phyloP scores from a whole-genome alignment of 1,140 invertebrate species.

The Pentalonia nigronervosa region DNA sequence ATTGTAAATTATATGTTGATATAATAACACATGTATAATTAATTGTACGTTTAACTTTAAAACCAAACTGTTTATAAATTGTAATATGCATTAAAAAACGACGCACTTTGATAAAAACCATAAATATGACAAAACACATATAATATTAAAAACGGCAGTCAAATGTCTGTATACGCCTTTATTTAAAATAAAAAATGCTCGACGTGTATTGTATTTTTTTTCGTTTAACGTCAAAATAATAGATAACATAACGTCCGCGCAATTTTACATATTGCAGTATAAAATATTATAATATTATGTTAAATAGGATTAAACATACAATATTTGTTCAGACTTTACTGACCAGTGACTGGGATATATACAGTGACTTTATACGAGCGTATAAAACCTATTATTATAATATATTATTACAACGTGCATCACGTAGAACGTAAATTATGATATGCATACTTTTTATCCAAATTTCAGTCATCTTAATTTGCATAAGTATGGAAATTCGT shows the following conservation, averaged over 20 bases:
- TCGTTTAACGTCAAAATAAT: not conserved
- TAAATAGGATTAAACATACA: not conserved
- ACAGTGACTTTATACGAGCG: not conserved
- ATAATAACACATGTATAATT: not conserved
- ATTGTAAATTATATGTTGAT: not conserved
- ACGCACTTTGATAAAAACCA: not conserved
- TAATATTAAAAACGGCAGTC: not conserved
- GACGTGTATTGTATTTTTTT: not conserved
- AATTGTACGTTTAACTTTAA: not conserved
- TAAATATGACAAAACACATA: not conserved
- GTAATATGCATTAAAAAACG: not conserved
- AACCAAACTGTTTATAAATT: not conserved
- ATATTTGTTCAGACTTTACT: not conserved
- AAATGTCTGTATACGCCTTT: not conserved
- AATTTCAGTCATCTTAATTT: conserved; percentile 2
- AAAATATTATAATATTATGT: conserved; percentile 6
- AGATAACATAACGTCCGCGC: not conserved
- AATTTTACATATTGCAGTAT: not conserved
- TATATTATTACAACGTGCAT: not conserved
- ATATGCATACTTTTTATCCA: conserved; percentile 3
- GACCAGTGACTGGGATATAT: not conserved
- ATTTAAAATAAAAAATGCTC: not conserved
- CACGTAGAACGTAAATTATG: not conserved
- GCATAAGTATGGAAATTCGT: conserved; percentile 40
- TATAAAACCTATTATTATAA: not conserved